Base-by-base conservation (phyloP, 1,140 invertebrate species). In the Anastrepha ludens region DNA sequence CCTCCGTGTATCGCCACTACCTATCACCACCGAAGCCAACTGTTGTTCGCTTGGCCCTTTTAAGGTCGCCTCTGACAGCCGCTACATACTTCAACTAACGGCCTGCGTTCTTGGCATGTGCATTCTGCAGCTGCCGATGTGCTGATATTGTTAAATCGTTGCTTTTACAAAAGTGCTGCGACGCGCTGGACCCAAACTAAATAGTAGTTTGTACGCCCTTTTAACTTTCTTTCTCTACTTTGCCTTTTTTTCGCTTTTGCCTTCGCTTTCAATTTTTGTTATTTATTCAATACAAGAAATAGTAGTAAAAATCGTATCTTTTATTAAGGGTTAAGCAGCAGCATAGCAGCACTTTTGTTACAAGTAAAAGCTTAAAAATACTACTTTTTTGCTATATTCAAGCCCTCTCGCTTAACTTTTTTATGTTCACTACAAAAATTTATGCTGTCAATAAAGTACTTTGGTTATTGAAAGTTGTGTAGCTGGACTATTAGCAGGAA, bases 401-500 rank as follows among this genome's bases (percentile, higher is more conserved):
- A 13, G 8, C 7, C 17, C n/a, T 20, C 29, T 55, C 44, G 4
- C 29, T 41, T 13, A 81, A 29, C 74, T 20, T 41, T 81, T 81
- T 2, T 78, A 11, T 78, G 47, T 78, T 78, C 47, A 2, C 50
- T 55, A 9, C 20, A 81, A 55, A 81, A 81, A 81, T 55, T 20
- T 81, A 81, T 81, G 47, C 55, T 81, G 29, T 81, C 74, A 55
- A 81, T 81, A 81, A 58, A 81, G 44, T 81, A 55, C 74, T 81
- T 81, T 50, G 47, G 74, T 41, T 81, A 81, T 55, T 55, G 74
- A n/a, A 20, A 50, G 17, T 15, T 62, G 2, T 67, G 6, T 47
- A 81, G 47, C n/a, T 47, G 47, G 74, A 81, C 55, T 81, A 81
- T 81, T 81, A 81, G 47, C 47, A 81, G 9, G 55, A 81, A 50